Evolutionary conservation across 2,797 vertebrate species (phyloP).

Genomic region (Argya squamiceps): DNA sequence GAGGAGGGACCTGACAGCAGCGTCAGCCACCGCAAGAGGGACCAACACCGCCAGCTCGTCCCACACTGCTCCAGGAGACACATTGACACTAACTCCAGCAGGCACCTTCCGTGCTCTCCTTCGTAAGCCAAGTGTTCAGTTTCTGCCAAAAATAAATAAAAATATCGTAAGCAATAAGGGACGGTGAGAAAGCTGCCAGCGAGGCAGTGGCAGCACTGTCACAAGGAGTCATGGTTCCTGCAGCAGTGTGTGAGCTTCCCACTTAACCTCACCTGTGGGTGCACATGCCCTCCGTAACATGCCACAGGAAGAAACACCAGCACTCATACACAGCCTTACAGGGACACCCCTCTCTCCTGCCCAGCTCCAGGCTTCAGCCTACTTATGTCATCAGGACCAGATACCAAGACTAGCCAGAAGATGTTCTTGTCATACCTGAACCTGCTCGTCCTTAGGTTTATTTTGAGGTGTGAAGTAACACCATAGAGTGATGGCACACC

Average conservation of each 20-base stretch:
- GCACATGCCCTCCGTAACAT: fast-evolving
- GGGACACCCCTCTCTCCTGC: background rate
- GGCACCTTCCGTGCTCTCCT: background rate
- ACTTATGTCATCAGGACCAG: background rate
- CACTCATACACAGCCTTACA: fast-evolving
- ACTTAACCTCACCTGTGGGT: background rate
- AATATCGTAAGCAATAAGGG: background rate
- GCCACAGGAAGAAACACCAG: fast-evolving
- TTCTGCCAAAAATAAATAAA: background rate
- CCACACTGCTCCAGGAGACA: fast-evolving
- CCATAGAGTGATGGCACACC: fast-evolving
- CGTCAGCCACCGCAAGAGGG: fast-evolving
- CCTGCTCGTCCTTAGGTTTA: background rate
- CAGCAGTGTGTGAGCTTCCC: background rate
- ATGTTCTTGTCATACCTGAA: background rate
- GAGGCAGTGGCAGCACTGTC: background rate
- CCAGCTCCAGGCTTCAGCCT: background rate
- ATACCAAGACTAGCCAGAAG: background rate
- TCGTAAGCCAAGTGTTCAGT: background rate
- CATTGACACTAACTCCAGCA: fast-evolving
- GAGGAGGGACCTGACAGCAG: fast-evolving
- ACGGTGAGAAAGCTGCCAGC: background rate
- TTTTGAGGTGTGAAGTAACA: background rate
- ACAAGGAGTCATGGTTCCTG: background rate
- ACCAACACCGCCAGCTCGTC: fast-evolving